These are phyloP conservation scores for Cheilosia pagana DNA, from an alignment of 2,888 invertebrate genomes.

Conservation along the genomic window DNA sequence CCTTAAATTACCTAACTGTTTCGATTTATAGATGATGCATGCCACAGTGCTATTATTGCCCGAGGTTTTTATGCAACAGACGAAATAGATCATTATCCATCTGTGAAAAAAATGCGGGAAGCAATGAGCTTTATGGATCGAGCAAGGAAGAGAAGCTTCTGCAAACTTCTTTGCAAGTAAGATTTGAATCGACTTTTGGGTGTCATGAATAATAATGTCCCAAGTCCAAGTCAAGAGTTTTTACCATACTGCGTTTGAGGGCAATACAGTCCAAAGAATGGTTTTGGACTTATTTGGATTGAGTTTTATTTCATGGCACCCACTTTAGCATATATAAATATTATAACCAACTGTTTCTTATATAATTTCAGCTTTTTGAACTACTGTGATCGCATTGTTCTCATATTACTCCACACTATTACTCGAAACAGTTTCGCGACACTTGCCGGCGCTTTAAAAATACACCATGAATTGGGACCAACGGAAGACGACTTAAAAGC, in stretches of 20 bases:
- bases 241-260: too few species aligned
- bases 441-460: slow-evolving; percentile 85
- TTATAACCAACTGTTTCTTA: neutral
- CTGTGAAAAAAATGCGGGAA: slow-evolving; percentile 86
- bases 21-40: slow-evolving; percentile 85
- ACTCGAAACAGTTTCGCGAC: slow-evolving; percentile 87
- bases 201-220: too few species aligned
- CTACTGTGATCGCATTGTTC: slow-evolving; percentile 88
- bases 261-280: too few species aligned
- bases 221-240: too few species aligned
- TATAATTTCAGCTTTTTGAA: slow-evolving; percentile 87
- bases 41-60: slow-evolving; percentile 89
- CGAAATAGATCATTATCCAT: slow-evolving; percentile 83
- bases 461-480: slow-evolving; percentile 85
- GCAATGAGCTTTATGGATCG: slow-evolving; percentile 95
- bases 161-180: slow-evolving; percentile 91
- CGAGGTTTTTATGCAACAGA: slow-evolving; percentile 93
- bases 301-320: too few species aligned
- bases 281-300: too few species aligned
- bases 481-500: slow-evolving; percentile 83
- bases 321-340: too few species aligned
- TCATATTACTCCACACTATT: slow-evolving; percentile 87
- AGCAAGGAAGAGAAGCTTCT: slow-evolving; percentile 92
- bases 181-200: neutral
- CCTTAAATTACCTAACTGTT: neutral